Percentiles rank a stretch among this genome's conserved stretches.
These are phyloP conservation scores for Beaufortia kweichowensis DNA, from an alignment of 2,113 vertebrate genomes.

Conservation along the genomic window DNA sequence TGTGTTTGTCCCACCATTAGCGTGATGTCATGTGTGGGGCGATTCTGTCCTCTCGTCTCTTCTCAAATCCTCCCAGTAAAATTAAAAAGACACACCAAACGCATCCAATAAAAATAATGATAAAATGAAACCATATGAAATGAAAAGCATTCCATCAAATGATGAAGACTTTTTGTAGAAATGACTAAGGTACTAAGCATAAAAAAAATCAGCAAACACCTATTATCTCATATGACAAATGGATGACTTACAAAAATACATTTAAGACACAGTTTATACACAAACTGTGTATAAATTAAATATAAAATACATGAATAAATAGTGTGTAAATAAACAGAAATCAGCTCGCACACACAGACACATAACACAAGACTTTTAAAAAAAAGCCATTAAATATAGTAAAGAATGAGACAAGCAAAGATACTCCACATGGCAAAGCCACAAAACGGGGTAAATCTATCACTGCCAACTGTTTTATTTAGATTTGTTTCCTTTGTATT, in stretches of 20 bases:
- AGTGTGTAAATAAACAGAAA: background rate
- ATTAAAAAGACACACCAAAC: background rate
- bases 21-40: background rate
- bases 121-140: too few species aligned
- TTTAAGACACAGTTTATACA: too few species aligned
- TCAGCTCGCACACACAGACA: background rate
- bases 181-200: too few species aligned
- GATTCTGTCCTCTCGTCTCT: background rate
- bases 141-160: too few species aligned
- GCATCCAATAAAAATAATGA: background rate
- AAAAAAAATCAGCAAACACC: too few species aligned
- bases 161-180: too few species aligned
- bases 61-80: conserved; percentile 10
- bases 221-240: too few species aligned
- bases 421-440: background rate
- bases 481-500: background rate
- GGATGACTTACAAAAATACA: too few species aligned
- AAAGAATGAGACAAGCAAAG: background rate
- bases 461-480: background rate
- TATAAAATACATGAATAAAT: background rate
- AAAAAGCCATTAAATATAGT: background rate
- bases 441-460: background rate
- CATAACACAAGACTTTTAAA: background rate
- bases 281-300: too few species aligned
- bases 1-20: background rate